Evolutionary conservation across 2,113 vertebrate species (phyloP), one percentile per base, ranked within the genome.

Genomic region (Catagonus wagneri): DNA sequence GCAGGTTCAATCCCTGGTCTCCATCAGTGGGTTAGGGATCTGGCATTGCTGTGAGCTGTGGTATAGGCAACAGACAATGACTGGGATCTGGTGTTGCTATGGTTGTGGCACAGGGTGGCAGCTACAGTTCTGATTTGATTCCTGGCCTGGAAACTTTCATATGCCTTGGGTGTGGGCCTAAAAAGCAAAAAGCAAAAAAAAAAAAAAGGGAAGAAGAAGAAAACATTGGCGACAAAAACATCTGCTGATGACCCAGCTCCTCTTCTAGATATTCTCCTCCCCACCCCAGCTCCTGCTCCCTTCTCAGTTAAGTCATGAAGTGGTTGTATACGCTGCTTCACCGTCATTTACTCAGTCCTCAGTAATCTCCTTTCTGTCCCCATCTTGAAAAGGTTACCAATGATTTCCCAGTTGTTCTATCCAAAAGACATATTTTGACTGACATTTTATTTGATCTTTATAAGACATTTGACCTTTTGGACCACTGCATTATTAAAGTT

Each of bases 381-480:
- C 29, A 36, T 83, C 17, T 79, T 74, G 56, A 78, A 95, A 86
- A 96, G 61, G n/a, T 94, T 86, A 71, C 44, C 27, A 32, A 6
- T 74, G 54, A 78, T n/a, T 86, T 92, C 27, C 23, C 27, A 78
- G 74, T 91, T 83, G 83, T 91, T 95, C 80, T 68, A 90, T 90
- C 27, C 66, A 93, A 80, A 61, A 74, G 79, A 89, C 56, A 61
- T 4, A 0, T 74, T 93, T 78, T 12, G 23, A 80, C 16, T 81
- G 85, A 93, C 80, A 86, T 93, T 90, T 93, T 81, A 68, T 93
- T 89, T 95, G 66, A 93, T 27, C 60, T 78, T 93, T 83, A 83
- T 91, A 61, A 56, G 54, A 39, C 76, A 52, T 65, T 93, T 93
- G 69, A 87, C 61, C 69, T 95, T 95, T 96, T 85, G 60, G 63